phyloP scores from a whole-genome alignment of 1,140 invertebrate species.

The Bombyx mandarina region DNA sequence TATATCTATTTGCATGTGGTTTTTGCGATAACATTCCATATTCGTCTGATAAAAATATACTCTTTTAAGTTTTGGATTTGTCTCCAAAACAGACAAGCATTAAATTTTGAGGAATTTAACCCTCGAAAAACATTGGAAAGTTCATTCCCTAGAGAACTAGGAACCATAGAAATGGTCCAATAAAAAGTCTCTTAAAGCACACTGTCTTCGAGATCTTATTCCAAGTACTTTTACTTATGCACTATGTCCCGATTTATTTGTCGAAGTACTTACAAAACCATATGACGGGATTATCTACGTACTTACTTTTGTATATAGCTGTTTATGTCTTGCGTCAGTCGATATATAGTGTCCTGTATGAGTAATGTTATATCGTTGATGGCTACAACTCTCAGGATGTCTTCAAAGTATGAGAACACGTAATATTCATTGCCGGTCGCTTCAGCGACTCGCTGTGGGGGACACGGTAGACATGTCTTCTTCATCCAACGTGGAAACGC shows the following conservation, averaged over 20 bases:
- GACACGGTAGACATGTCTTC: slow-evolving; percentile 82
- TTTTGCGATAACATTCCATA: too few species aligned
- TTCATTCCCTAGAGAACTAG: too few species aligned
- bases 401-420: slow-evolving; percentile 82
- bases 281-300: too few species aligned
- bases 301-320: slow-evolving; percentile 76
- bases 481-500: slow-evolving; percentile 87
- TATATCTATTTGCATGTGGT: too few species aligned
- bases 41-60: too few species aligned
- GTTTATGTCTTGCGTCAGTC: slow-evolving; percentile 74
- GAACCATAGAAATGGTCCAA: too few species aligned
- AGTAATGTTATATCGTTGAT: slow-evolving; percentile 78
- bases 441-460: slow-evolving; percentile 71
- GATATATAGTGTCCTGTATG: slow-evolving; percentile 77
- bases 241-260: neutral
- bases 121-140: too few species aligned
- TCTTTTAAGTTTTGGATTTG: too few species aligned
- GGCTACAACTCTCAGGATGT: slow-evolving; percentile 76
- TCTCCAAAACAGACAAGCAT: too few species aligned
- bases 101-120: too few species aligned
- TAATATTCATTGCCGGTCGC: slow-evolving; percentile 71
- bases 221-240: too few species aligned
- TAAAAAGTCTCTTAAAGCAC: neutral
- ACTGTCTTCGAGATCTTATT: neutral
- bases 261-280: too few species aligned